Conservation (phyloP, 2,113 vertebrate genomes). For the Phoenicopterus ruber region DNA sequence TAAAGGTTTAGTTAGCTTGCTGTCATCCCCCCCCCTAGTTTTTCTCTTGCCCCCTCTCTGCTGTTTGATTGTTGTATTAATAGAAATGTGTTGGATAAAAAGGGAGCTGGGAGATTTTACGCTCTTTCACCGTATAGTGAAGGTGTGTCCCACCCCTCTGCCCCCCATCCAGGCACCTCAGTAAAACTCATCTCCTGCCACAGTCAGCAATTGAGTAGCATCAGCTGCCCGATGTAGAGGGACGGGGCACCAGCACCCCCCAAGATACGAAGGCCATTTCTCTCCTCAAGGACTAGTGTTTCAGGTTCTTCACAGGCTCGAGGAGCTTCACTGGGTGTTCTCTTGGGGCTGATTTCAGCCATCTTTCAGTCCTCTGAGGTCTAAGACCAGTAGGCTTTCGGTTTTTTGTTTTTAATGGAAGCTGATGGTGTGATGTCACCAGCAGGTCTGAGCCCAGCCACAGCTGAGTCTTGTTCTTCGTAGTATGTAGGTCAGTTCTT, state of each 20-base stretch:
- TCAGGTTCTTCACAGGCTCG: background rate
- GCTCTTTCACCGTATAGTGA: background rate
- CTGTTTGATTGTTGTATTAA: background rate
- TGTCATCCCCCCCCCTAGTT: fast-evolving
- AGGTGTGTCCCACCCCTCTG: background rate
- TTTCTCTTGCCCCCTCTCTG: background rate
- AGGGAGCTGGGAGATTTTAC: background rate
- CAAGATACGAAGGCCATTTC: fast-evolving
- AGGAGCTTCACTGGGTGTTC: background rate
- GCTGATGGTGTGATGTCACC: background rate
- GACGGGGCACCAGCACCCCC: background rate
- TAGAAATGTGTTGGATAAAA: background rate
- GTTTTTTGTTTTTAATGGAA: background rate
- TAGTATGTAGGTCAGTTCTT: fast-evolving
- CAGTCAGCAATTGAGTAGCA: fast-evolving
- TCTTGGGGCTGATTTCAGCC: no score
- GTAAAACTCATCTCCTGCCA: background rate
- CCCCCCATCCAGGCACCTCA: fast-evolving
- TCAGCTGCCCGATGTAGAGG: fast-evolving
- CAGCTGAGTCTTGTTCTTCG: fast-evolving
- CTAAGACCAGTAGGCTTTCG: background rate
- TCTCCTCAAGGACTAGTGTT: background rate
- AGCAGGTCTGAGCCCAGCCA: background rate
- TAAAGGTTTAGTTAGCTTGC: background rate
- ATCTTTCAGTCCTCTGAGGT: background rate